These are phyloP conservation scores for Diphyllodes magnificus DNA, from an alignment of 2,113 vertebrate genomes.

Conservation along the genomic window DNA sequence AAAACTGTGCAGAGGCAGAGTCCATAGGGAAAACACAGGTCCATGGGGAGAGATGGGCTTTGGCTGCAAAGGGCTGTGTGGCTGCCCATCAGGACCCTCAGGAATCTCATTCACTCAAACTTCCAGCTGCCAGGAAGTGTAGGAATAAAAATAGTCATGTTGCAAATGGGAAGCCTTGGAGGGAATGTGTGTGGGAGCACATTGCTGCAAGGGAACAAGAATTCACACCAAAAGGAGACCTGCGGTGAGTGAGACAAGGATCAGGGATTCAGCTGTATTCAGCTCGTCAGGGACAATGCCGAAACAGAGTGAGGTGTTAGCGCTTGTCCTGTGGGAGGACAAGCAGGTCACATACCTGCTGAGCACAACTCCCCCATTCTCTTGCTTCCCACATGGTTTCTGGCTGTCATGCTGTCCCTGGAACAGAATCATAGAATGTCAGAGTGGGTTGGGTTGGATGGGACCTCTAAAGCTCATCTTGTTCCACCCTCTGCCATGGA, in stretches of 20 bases:
- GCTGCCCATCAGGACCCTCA: background rate
- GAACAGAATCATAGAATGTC: background rate
- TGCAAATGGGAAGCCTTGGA: background rate
- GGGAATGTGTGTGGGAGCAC: background rate
- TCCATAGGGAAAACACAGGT: background rate
- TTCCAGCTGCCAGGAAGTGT: background rate
- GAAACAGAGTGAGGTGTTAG: background rate
- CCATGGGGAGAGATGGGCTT: background rate
- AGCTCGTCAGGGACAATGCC: background rate
- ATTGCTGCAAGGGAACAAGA: background rate
- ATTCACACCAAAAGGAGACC: background rate
- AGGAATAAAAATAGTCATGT: background rate
- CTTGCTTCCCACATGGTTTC: background rate
- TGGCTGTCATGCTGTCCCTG: background rate
- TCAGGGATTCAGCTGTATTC: background rate
- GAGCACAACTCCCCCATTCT: background rate
- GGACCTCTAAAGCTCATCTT: background rate
- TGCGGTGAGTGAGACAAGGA: background rate
- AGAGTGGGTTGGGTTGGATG: background rate
- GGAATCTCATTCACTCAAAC: background rate
- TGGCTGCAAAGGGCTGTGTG: background rate
- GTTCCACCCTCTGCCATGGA: background rate
- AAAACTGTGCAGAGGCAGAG: background rate
- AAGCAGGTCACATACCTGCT: background rate
- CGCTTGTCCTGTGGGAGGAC: background rate